Evolutionary conservation across 2,888 invertebrate genomes (phyloP).

Genomic region (Drosophila setosimentum): DNA sequence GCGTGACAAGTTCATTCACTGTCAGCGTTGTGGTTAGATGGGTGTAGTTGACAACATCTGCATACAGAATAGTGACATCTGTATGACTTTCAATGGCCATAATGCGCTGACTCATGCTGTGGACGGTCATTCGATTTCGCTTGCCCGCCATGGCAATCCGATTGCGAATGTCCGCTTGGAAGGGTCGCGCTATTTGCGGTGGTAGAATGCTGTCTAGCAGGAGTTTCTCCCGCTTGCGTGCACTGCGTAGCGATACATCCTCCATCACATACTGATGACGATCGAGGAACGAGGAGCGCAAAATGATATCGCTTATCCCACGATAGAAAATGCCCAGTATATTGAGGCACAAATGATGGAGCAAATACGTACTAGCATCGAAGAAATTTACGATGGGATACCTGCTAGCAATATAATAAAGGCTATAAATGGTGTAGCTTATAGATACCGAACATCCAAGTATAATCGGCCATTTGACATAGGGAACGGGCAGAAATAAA

Average conservation of each 20-base stretch:
- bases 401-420: not conserved
- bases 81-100: conserved; percentile 92
- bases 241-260: conserved; percentile 36
- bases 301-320: conserved; percentile 41
- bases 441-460: conserved; percentile 21
- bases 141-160: conserved; percentile 82
- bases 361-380: conserved; percentile 10
- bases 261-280: conserved; percentile 61
- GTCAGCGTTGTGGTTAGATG: conserved; percentile 90
- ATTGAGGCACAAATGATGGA: conserved; percentile 43
- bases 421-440: not conserved
- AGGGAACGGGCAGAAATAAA: conserved; percentile 52
- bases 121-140: fast-evolving
- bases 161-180: conserved; percentile 87
- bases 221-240: conserved; percentile 37
- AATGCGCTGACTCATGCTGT: not conserved
- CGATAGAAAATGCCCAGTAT: conserved; percentile 57
- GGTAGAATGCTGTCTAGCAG: conserved; percentile 94
- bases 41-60: conserved; percentile 97
- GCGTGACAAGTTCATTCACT: conserved; percentile 92
- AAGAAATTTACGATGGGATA: not conserved
- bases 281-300: conserved; percentile 64
- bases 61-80: conserved; percentile 95
- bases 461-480: conserved; percentile 19
- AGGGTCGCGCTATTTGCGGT: conserved; percentile 90